phyloP scores from a whole-genome alignment of 2,797 vertebrate genomes.

The Megaceryle alcyon region DNA sequence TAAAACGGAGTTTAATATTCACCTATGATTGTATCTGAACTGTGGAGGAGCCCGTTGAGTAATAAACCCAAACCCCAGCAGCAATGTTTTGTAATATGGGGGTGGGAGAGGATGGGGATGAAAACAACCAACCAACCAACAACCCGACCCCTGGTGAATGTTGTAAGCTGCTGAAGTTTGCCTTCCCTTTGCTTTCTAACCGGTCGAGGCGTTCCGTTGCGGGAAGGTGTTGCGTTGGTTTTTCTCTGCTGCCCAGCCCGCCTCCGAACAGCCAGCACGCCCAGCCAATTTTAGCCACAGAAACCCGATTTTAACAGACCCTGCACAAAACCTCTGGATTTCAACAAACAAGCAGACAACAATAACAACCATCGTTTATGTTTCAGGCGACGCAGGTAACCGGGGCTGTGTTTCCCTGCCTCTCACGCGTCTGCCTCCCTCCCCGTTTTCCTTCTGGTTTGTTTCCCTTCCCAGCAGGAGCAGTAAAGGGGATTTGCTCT shows the following conservation, averaged over 20 bases:
- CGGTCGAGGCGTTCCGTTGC: slow-evolving; percentile 57
- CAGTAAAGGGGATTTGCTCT: slow-evolving; percentile 58
- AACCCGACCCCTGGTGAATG: too few relatives aligned
- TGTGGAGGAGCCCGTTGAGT: slow-evolving; percentile 81
- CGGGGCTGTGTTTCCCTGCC: slow-evolving; percentile 45
- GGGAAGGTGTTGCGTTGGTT: slow-evolving; percentile 70
- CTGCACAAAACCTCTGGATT: slow-evolving; percentile 41
- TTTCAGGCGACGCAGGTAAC: slow-evolving; percentile 34
- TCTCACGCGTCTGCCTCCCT: slow-evolving; percentile 12
- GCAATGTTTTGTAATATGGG: slow-evolving; percentile 72
- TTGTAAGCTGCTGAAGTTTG: too few relatives aligned
- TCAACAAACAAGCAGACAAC: neutral
- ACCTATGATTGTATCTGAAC: slow-evolving; percentile 80
- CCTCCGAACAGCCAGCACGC: too few relatives aligned
- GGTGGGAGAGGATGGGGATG: slow-evolving; percentile 48
- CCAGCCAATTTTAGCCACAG: neutral
- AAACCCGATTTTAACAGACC: slow-evolving; percentile 13
- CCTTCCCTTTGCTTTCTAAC: slow-evolving; percentile 51
- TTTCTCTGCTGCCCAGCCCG: slow-evolving; percentile 66
- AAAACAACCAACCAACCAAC: too few relatives aligned
- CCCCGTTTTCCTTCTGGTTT: neutral
- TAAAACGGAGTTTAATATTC: slow-evolving; percentile 78
- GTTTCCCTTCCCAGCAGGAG: slow-evolving; percentile 47
- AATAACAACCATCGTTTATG: neutral
- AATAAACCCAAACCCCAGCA: slow-evolving; percentile 59